Conservation (phyloP, 1,140 invertebrate species). For the Oscheius sp. region DNA sequence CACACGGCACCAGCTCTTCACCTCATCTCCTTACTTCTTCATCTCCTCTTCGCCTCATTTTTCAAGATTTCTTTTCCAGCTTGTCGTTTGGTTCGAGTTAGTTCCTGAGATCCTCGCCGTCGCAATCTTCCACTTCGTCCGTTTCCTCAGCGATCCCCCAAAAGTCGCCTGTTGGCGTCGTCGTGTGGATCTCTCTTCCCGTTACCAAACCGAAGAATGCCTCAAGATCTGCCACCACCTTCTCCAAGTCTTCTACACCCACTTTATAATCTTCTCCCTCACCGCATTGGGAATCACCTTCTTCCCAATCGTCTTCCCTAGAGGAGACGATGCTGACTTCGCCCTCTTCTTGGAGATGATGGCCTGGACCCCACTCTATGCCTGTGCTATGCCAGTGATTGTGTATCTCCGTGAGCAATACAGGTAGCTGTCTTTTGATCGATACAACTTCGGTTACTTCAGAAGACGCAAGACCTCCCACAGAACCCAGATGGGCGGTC, state of each 20-base stretch:
- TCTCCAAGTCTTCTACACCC: neutral
- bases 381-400: slow-evolving; percentile 1
- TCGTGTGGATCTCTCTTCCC: neutral
- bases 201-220: neutral
- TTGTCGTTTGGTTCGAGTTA: neutral
- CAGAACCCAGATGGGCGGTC: neutral
- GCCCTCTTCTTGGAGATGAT: neutral
- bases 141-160: neutral
- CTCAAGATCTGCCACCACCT: slow-evolving; percentile 7
- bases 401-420: neutral
- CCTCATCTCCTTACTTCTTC: no score
- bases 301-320: neutral
- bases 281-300: neutral
- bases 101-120: neutral
- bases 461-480: neutral
- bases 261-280: neutral
- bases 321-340: neutral
- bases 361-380: neutral
- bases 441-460: neutral
- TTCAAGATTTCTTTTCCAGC: neutral
- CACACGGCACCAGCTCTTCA: no score
- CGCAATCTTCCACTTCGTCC: neutral
- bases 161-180: neutral
- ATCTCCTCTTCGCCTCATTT: no score
- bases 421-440: neutral